phyloP scores from a whole-genome alignment of 2,113 vertebrate species.

The Ibidorhyncha struthersii region DNA sequence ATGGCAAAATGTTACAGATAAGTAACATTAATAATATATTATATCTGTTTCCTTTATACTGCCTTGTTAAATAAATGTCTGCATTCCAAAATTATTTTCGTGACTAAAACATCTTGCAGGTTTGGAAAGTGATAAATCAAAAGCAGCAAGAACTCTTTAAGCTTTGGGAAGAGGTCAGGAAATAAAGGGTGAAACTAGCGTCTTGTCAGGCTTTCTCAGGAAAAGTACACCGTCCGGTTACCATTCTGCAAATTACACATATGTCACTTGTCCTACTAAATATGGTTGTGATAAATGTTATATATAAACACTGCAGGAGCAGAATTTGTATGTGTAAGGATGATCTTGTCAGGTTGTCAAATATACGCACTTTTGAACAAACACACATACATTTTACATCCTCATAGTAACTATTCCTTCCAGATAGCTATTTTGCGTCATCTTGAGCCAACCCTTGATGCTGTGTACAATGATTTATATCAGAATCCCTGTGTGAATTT shows the following conservation, averaged over 20 bases:
- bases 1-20: not conserved
- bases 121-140: not conserved
- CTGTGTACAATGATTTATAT: not conserved
- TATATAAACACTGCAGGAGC: not conserved
- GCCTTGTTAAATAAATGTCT: not conserved
- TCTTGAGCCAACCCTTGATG: not conserved
- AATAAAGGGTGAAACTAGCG: not conserved
- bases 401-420: not conserved
- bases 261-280: not conserved
- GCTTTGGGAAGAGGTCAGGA: not conserved
- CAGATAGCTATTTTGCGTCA: not conserved
- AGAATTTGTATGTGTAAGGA: not conserved
- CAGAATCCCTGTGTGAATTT: not conserved
- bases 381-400: not conserved
- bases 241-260: not conserved
- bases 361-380: not conserved
- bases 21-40: not conserved
- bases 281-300: not conserved
- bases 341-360: not conserved
- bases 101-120: not conserved
- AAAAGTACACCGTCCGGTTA: not conserved
- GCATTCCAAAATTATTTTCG: not conserved
- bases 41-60: not conserved
- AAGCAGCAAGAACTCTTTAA: not conserved
- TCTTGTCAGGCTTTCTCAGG: not conserved